Evolutionary conservation across 2,888 invertebrate genomes (phyloP), one percentile per base, ranked within the genome.

Genomic region (Microctonus hyperodae): DNA sequence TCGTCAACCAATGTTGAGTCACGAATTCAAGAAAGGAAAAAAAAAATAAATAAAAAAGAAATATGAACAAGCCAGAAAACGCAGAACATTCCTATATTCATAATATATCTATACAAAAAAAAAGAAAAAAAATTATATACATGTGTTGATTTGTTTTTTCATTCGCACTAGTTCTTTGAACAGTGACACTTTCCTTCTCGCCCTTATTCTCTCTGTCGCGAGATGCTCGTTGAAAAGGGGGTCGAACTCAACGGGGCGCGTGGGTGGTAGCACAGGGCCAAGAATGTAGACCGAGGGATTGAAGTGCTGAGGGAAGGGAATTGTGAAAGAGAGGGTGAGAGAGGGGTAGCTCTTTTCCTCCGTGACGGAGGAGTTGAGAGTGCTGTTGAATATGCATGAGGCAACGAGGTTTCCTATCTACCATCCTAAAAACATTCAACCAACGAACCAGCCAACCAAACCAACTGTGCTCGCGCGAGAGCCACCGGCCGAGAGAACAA

Each of bases 381-480:
- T 83, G 80, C 82, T 79, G 82, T 82, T 83, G 83, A 83, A 83
- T 83, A 83, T 83, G 83, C 83, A 83, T 83, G 83, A 83, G 79
- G 72, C 79, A 78, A 78, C 75, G 70, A 66, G 77, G 75, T 76
- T 78, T 76, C 80, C 80, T 83, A 83, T 79, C 80, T 78, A 78
- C 83, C 82, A 77, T 82, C 83, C 83, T 82, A 83, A 83, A 83
- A 83, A 83, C 83, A 83, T 83, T 78, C 73, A 73, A 70, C 69
- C 78, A 76, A 74, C 74, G 72, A 73, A 74, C 70, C 75, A 74
- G 68, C 69, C 75, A 72, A 75, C 74, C 70, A 63, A 67, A 67
- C 64, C 16, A 44, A 44, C 44, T 44, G 44, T 44, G 44, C 44
- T 44, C 44, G 44, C 44, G 44, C 72, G 74, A 72, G 67, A 71